Percentiles rank a stretch among this genome's conserved stretches.
phyloP scores from a whole-genome alignment of 2,113 vertebrate species.

The Cololabis saira region DNA sequence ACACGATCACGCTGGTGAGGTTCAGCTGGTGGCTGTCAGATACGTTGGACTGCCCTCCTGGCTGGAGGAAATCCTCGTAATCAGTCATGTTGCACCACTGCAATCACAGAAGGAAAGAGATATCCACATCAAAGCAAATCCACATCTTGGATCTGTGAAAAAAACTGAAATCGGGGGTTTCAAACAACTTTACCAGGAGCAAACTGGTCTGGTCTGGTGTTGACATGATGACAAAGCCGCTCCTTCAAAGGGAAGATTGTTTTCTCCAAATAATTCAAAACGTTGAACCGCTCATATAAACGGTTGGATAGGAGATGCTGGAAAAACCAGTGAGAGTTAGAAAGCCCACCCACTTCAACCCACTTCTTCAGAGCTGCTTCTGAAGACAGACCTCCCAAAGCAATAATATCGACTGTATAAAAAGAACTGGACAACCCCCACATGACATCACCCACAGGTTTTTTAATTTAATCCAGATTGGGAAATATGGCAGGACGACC shows the following conservation, averaged over 20 bases:
- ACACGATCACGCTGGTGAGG: conserved; percentile 86
- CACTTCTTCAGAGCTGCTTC: no score
- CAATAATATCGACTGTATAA: no score
- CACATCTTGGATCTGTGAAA: background rate
- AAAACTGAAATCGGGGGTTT: no score
- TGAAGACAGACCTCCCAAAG: no score
- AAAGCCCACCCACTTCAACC: no score
- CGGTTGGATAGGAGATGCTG: no score
- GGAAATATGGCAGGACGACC: no score
- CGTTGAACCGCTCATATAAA: no score
- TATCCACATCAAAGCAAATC: background rate
- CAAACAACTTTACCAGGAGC: background rate
- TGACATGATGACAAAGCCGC: background rate
- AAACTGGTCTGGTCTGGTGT: background rate
- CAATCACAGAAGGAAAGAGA: conserved; percentile 18
- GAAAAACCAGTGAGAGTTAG: no score
- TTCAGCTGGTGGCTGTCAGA: conserved; percentile 85
- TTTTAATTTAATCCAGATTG: no score
- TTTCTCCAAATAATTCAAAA: background rate
- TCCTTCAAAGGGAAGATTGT: background rate
- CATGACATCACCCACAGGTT: no score
- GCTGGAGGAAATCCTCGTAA: conserved; percentile 81
- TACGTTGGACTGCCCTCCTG: conserved; percentile 76
- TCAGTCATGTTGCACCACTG: conserved; percentile 80
- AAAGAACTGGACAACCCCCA: no score